Evolutionary conservation across 2,113 vertebrate species (phyloP).

Genomic region (Chloroceryle aenea): DNA sequence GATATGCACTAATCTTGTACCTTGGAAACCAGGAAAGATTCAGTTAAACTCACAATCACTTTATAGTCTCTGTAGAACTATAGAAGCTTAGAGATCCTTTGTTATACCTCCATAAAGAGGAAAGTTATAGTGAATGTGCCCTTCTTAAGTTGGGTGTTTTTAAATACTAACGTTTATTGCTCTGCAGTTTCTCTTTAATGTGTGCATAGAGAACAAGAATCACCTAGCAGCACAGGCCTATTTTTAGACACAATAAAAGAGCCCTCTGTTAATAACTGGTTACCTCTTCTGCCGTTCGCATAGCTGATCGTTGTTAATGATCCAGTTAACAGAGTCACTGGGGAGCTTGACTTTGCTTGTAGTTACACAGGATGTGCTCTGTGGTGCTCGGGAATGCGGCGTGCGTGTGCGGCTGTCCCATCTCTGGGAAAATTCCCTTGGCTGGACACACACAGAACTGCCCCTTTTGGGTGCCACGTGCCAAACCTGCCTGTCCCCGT

Average conservation of each 20-base stretch:
- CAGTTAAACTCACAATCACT: slow-evolving; percentile 50
- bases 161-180: slow-evolving; percentile 65
- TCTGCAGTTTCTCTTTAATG: slow-evolving; percentile 42
- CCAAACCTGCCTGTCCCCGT: background rate
- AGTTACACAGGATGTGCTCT: rapidly evolving
- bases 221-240: background rate
- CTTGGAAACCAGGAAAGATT: slow-evolving; percentile 57
- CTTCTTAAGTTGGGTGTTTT: slow-evolving; percentile 51
- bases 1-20: slow-evolving; percentile 44
- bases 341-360: background rate
- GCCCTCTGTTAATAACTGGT: slow-evolving; percentile 13
- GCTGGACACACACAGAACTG: background rate
- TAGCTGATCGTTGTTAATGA: slow-evolving; percentile 39
- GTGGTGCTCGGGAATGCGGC: rapidly evolving
- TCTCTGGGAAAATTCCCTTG: background rate
- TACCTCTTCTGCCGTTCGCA: background rate
- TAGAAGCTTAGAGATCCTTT: slow-evolving; percentile 59
- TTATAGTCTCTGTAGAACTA: slow-evolving; percentile 62
- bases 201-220: slow-evolving; percentile 43
- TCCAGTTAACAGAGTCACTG: background rate
- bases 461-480: background rate
- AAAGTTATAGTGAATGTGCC: slow-evolving; percentile 49
- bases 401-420: background rate
- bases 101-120: slow-evolving; percentile 60
- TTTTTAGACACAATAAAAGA: slow-evolving; percentile 30